Base-by-base conservation (phyloP, 2,797 vertebrate genomes). In the Acestrorhynchus altus region DNA sequence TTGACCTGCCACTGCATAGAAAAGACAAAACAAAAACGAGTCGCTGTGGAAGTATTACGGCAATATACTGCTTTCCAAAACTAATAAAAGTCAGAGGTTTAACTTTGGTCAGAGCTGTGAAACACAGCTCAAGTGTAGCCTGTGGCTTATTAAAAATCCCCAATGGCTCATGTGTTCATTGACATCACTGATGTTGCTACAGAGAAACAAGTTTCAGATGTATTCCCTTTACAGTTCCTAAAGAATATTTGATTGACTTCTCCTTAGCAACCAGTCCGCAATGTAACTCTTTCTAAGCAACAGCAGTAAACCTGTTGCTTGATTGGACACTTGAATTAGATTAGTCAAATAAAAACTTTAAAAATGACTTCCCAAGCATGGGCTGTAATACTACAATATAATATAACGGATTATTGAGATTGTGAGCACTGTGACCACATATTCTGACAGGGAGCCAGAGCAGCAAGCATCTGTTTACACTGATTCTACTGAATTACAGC, bases 321-420 rank as follows among this genome's bases (percentile, higher is more conserved):
- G 31, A 6, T 35, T 35, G 2, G 31, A 35, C 31, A 35, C 31
- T 35, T 6, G 6, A 2, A 35, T 35, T 35, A 35, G 31, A 35
- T 35, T 35, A 35, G 6, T 35, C 2, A 2, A 35, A 35, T 35
- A 35, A 35, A 35, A 35, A 2, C 31, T 35, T 35, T 20, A n/a
- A 52, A 63, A 77, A 71, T 26, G 2, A 64, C 56, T 71, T 20
- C 35, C 49, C 8, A 64, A 20, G 28, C 24, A 24, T 7, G 46
- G 24, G n/a, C 51, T 31, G 0, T 70, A 39, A 65, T 57, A 24
- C 26, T 57, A 66, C n/a, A n/a, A n/a, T n/a, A n/a, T n/a, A n/a
- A n/a, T 72, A 72, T 72, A 20, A 1, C 1, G 1, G 2, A 72
- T 57, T 4, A 28, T 39, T 52, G 18, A 13, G 39, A 44, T 18